Conservation (phyloP, 2,797 vertebrate genomes). For the Sebastes steindachneri region DNA sequence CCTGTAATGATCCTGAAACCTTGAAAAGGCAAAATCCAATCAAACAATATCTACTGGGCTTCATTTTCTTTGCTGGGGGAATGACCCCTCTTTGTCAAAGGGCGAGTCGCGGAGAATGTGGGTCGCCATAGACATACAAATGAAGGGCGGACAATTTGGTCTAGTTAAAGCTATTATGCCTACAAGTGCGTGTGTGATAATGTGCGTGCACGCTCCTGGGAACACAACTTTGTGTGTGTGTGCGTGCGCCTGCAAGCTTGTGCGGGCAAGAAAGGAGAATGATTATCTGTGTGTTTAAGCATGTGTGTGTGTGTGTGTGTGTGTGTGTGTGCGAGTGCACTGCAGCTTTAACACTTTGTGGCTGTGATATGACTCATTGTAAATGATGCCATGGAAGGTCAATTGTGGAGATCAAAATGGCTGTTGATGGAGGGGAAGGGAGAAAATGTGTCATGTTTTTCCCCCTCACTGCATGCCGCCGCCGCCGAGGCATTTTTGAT, state of each 20-base stretch:
- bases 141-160: slow-evolving; percentile 86
- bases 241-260: not conserved
- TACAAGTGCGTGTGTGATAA: slow-evolving; percentile 67
- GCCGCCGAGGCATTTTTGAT: slow-evolving; percentile 69
- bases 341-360: slow-evolving; percentile 82
- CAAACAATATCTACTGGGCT: slow-evolving; percentile 88
- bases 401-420: slow-evolving; percentile 87
- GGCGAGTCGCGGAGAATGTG: slow-evolving; percentile 81
- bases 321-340: slow-evolving; percentile 24
- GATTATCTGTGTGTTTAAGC: slow-evolving; percentile 12
- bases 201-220: slow-evolving; percentile 27
- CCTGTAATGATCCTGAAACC: slow-evolving; percentile 87
- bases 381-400: slow-evolving; percentile 87
- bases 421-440: slow-evolving; percentile 77
- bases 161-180: slow-evolving; percentile 87
- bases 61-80: slow-evolving; percentile 82
- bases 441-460: slow-evolving; percentile 77
- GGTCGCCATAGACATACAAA: slow-evolving; percentile 84
- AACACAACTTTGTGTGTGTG: slow-evolving; percentile 17
- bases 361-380: slow-evolving; percentile 86
- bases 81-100: slow-evolving; percentile 87
- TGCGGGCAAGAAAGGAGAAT: not conserved
- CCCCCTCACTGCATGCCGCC: slow-evolving; percentile 58
- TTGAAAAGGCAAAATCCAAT: slow-evolving; percentile 89
- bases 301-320: not conserved